Base-by-base conservation (phyloP, 2,888 invertebrate species). In the Nephrotoma guestfalica region DNA sequence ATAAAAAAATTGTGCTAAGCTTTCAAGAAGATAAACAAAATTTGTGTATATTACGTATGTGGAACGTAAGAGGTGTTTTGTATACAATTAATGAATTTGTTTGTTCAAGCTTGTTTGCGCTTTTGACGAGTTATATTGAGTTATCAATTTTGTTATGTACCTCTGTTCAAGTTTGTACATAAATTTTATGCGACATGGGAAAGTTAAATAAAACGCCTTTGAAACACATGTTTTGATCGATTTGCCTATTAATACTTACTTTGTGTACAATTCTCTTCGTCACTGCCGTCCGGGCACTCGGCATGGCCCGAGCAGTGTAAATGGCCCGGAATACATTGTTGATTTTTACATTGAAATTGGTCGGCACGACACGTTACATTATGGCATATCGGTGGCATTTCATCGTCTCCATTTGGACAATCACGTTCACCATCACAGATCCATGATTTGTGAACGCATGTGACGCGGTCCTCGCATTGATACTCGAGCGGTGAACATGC, bases 291-390 rank as follows among this genome's bases (percentile, higher is more conserved):
- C 0, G 93, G 91, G 89, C 98, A 98, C 89, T 98, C 97, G 40
- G 93, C 91, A 86, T 94, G 93, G 0, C 97, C 97, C 88, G 97
- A 95, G 91, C 98, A 98, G 89, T 95, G 95, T 88, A 97, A 92
- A 88, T 96, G 94, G 1, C 96, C 96, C 85, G 96, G 93, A 88
- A 97, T 96, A 89, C 97, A 97, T 88, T 94, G 94, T 87, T 94
- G 94, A 92, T 96, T 95, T 86, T 93, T 94, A 91, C 98, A 98
- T 89, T 96, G 96, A 91, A 97, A 98, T 91, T 97, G 97, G 92
- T 97, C 97, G 0, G 95, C 92, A 85, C 96, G 93, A 91, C 98
- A 98, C 41, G 96, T 96, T 89, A 95, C 92, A 89, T 95, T 96
- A 85, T 93, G 93, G 88, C 96, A 95, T 89, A 89, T 90, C 85